Evolutionary conservation across 2,888 invertebrate species (phyloP).

Genomic region (Mycalesis mineus): DNA sequence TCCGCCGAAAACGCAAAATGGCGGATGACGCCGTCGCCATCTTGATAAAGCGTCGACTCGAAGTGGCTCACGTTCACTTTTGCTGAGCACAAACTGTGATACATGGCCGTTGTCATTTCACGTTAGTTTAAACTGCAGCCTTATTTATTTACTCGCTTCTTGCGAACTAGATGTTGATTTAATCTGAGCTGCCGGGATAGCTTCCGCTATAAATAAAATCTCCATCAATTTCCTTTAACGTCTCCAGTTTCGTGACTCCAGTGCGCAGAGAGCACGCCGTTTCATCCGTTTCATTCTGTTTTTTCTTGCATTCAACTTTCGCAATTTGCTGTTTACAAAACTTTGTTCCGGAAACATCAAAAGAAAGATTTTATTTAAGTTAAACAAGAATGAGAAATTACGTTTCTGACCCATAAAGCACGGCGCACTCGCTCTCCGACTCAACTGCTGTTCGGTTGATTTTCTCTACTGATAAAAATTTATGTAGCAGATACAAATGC

Average conservation of each 20-base stretch:
- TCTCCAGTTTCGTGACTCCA: constrained; percentile 2
- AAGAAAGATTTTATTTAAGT: constrained; percentile 11
- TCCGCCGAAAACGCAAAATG: constrained; percentile 27
- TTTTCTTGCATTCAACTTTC: constrained; percentile 7
- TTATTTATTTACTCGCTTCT: constrained; percentile 29
- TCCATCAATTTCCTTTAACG: constrained; percentile 19
- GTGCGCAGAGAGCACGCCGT: not conserved
- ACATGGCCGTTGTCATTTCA: constrained; percentile 36
- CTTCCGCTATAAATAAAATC: constrained; percentile 24
- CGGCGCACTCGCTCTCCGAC: not conserved
- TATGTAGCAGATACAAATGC: not conserved
- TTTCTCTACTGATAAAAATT: constrained; percentile 3
- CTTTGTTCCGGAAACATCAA: constrained; percentile 4
- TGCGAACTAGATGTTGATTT: constrained; percentile 23
- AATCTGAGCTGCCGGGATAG: constrained; percentile 19
- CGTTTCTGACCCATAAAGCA: constrained; percentile 11
- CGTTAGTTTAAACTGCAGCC: constrained; percentile 31
- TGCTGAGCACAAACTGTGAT: constrained; percentile 35
- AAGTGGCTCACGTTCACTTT: constrained; percentile 33
- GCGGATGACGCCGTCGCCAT: constrained; percentile 30
- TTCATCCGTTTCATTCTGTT: not conserved
- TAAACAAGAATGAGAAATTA: constrained; percentile 13
- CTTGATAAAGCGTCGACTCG: constrained; percentile 35
- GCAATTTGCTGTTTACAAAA: constrained; percentile 9
- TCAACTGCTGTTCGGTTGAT: constrained; percentile 1